Evolutionary conservation across 2,888 invertebrate genomes (phyloP).

Genomic region (Drepana falcataria): DNA sequence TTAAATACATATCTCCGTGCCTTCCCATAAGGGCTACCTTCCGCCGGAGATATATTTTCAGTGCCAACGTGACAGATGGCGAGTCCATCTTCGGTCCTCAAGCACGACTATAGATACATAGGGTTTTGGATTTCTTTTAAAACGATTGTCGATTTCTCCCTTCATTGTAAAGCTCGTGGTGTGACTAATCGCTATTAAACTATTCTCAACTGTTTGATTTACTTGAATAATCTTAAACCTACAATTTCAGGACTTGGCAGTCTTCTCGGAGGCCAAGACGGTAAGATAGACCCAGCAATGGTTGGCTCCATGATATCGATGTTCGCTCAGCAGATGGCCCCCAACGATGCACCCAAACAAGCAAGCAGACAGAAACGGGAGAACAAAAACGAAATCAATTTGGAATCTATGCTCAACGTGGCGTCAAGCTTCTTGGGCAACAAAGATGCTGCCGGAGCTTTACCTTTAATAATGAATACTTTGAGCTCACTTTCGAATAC

Average conservation of each 20-base stretch:
- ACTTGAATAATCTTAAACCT: neutral
- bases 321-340: conserved; percentile 61
- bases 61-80: too few species aligned
- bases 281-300: conserved; percentile 78
- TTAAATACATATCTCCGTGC: too few species aligned
- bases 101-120: too few species aligned
- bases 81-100: too few species aligned
- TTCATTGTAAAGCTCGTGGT: too few species aligned
- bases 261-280: conserved; percentile 77
- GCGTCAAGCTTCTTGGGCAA: conserved; percentile 77
- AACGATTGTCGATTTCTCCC: too few species aligned
- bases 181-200: too few species aligned
- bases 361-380: conserved; percentile 43
- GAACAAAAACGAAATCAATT: conserved; percentile 61
- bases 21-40: too few species aligned
- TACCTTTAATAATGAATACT: conserved; percentile 84
- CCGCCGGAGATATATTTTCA: too few species aligned
- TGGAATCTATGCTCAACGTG: conserved; percentile 74
- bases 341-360: conserved; percentile 36
- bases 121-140: too few species aligned
- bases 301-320: conserved; percentile 67
- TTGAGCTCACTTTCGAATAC: conserved; percentile 80
- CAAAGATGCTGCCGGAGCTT: conserved; percentile 60
- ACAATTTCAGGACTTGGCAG: conserved; percentile 64
- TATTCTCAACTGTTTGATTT: too few species aligned